These are phyloP conservation scores for Gobio occitaniae DNA, from an alignment of 2,797 vertebrate species.

Conservation along the genomic window DNA sequence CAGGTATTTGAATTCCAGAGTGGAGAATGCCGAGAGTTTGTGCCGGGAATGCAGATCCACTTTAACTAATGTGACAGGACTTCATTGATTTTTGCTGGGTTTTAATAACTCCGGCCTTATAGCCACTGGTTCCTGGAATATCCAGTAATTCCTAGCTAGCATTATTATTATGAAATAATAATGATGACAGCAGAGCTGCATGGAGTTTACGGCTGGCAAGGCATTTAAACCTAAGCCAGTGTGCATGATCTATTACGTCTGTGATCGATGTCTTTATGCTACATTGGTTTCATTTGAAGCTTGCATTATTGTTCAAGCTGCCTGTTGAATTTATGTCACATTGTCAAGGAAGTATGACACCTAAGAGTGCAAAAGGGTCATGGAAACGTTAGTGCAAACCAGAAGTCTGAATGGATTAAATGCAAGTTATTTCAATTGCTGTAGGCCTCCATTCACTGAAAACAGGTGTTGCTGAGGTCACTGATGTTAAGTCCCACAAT, in stretches of 20 bases:
- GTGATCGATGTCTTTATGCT: constrained; percentile 6
- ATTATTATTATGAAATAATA: constrained; percentile 32
- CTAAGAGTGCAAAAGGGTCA: not conserved
- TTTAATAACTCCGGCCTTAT: not conserved
- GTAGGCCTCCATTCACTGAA: not conserved
- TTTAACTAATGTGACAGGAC: constrained; percentile 37
- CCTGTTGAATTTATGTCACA: not conserved
- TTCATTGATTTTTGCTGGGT: constrained; percentile 11
- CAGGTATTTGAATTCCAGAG: constrained; percentile 17
- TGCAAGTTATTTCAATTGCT: not conserved
- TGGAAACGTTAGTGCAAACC: not conserved
- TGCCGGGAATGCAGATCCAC: not conserved
- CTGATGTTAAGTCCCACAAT: not conserved
- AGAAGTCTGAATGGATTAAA: not conserved
- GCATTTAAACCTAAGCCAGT: not conserved
- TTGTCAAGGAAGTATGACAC: not conserved
- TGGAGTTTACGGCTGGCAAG: not conserved
- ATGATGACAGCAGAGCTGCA: not conserved
- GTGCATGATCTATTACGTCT: not conserved
- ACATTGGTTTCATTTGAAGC: not conserved
- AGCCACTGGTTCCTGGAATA: constrained; percentile 12
- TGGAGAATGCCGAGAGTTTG: not conserved
- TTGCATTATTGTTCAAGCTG: constrained; percentile 4
- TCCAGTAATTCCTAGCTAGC: not conserved
- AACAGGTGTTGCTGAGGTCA: not conserved